Percentiles rank a stretch among this genome's conserved stretches.
Conservation (phyloP, 2,797 vertebrate species). For the Xyrichtys novacula region DNA sequence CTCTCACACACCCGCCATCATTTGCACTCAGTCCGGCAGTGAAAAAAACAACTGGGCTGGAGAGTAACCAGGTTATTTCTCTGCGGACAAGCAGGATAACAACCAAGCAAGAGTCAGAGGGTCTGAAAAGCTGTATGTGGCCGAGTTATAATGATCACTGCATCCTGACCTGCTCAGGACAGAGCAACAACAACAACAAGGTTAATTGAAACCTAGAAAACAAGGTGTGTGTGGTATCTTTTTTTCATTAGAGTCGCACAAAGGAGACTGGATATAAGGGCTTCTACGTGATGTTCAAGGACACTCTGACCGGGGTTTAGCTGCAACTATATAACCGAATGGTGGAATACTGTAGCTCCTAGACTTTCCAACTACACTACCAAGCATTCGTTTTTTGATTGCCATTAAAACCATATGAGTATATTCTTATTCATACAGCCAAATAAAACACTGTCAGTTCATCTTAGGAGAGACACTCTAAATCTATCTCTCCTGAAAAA, state of each 20-base stretch:
- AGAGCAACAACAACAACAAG: constrained; percentile 9
- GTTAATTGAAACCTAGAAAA: constrained; percentile 8
- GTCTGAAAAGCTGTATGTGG: constrained; percentile 16
- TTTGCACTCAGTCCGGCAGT: constrained; percentile 9
- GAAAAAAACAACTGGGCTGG: constrained; percentile 43
- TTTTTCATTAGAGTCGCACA: constrained; percentile 5
- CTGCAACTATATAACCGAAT: too few species aligned
- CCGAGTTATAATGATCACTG: constrained; percentile 12
- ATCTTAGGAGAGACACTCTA: too few species aligned
- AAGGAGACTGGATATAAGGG: constrained; percentile 13
- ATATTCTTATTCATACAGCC: background rate
- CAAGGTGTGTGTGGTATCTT: background rate
- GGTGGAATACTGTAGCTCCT: too few species aligned
- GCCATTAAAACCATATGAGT: background rate
- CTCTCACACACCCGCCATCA: constrained; percentile 41
- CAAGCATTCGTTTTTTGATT: too few species aligned
- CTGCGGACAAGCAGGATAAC: constrained; percentile 10
- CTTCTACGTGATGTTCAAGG: background rate
- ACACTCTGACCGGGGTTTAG: background rate
- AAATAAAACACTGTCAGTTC: background rate
- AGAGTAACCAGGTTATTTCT: constrained; percentile 29
- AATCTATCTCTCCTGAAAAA: background rate
- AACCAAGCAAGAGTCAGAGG: constrained; percentile 10
- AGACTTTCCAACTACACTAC: too few species aligned
- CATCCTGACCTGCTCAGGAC: background rate